Evolutionary conservation across 2,113 vertebrate genomes (phyloP).

Genomic region (Amblyopsis rosae): DNA sequence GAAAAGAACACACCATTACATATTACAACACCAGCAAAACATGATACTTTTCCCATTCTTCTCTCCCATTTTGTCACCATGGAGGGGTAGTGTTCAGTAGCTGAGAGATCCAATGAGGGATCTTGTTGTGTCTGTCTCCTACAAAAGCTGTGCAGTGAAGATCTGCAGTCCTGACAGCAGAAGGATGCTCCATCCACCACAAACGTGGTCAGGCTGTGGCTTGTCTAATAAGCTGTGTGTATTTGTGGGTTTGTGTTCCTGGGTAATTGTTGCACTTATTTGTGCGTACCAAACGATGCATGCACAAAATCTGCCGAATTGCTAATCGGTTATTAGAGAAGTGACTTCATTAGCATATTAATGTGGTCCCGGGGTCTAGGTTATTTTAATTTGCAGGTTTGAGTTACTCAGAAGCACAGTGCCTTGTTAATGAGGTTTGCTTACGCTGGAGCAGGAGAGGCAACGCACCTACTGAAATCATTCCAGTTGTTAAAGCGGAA

Average conservation of each 20-base stretch:
- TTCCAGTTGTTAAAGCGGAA: not conserved
- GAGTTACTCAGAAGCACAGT: slow-evolving; percentile 46
- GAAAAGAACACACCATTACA: too few species aligned
- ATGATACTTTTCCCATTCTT: too few species aligned
- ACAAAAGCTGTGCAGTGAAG: too few species aligned
- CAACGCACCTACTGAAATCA: slow-evolving; percentile 27
- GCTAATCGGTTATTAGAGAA: slow-evolving; percentile 66
- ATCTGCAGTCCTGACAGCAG: not conserved
- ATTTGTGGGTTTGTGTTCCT: not conserved
- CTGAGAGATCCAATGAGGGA: too few species aligned
- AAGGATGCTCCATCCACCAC: too few species aligned
- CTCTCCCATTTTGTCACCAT: too few species aligned
- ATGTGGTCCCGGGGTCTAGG: slow-evolving; percentile 53
- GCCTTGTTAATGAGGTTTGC: slow-evolving; percentile 53
- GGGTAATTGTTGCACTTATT: slow-evolving; percentile 42
- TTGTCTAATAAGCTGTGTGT: slow-evolving; percentile 24
- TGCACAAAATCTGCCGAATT: slow-evolving; percentile 54
- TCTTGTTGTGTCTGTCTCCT: too few species aligned
- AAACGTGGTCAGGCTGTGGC: too few species aligned
- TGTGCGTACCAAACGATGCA: slow-evolving; percentile 38
- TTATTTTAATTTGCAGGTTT: slow-evolving; percentile 57
- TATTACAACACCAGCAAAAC: too few species aligned
- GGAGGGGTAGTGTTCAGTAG: too few species aligned
- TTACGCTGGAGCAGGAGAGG: slow-evolving; percentile 22
- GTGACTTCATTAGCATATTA: slow-evolving; percentile 69